Evolutionary conservation across 2,888 invertebrate genomes (phyloP).

Genomic region (Pollenia amentaria): DNA sequence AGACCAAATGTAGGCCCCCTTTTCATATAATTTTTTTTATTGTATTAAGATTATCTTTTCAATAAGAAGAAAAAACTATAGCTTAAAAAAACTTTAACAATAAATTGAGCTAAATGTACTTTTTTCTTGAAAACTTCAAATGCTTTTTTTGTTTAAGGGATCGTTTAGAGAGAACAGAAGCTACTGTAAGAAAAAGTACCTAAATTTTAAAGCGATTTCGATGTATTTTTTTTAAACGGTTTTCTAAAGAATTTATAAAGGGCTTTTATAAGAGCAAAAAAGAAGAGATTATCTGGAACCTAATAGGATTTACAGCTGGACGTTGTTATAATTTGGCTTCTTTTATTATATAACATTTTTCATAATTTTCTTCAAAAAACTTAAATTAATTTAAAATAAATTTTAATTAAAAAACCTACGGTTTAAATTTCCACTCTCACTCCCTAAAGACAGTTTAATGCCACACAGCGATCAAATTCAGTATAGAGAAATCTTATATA

Average conservation of each 20-base stretch:
- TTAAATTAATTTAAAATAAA: too few relatives aligned
- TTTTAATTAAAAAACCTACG: too few relatives aligned
- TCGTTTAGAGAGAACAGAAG: constrained; percentile 4
- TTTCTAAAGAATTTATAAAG: neutral
- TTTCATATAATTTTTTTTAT: constrained; percentile 22
- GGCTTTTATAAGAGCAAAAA: too few relatives aligned
- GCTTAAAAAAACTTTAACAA: constrained; percentile 14
- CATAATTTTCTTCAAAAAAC: too few relatives aligned
- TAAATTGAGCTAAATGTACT: constrained; percentile 34
- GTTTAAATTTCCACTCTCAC: too few relatives aligned
- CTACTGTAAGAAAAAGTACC: constrained; percentile 13
- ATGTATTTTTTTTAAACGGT: constrained; percentile 12
- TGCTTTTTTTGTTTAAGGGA: constrained; percentile 17
- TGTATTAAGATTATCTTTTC: constrained; percentile 72
- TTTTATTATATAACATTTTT: too few relatives aligned
- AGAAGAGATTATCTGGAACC: too few relatives aligned
- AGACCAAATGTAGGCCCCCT: constrained; percentile 57
- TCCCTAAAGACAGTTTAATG: too few relatives aligned
- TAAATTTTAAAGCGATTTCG: neutral
- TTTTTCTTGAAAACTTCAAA: constrained; percentile 47
- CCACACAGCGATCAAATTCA: too few relatives aligned
- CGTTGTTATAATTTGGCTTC: too few relatives aligned
- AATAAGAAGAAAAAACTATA: constrained; percentile 58
- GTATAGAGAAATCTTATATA: too few relatives aligned
- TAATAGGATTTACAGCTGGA: too few relatives aligned